A percentile compares a stretch with the other conserved stretches of the same genome.
Conservation (phyloP, 2,113 vertebrate species). For the Albula glossodonta region DNA sequence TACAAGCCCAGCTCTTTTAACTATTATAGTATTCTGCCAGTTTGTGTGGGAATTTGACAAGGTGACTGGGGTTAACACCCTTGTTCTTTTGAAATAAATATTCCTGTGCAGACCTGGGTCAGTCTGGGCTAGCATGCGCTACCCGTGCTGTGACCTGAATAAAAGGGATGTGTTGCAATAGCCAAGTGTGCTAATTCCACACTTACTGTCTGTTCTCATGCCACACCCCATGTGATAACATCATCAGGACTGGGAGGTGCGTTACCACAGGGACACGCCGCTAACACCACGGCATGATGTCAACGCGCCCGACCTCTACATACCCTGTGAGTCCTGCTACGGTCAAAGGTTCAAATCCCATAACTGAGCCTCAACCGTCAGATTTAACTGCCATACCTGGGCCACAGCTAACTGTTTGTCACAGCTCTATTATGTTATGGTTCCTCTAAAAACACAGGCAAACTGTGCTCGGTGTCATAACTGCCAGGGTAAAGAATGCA, state of each 20-base stretch:
- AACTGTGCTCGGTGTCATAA: too few relatives aligned
- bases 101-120: neutral
- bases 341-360: neutral
- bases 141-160: neutral
- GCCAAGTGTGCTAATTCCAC: neutral
- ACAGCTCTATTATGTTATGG: too few relatives aligned
- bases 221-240: neutral
- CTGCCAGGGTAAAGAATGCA: too few relatives aligned
- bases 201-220: neutral
- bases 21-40: too few relatives aligned
- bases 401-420: too few relatives aligned
- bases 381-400: too few relatives aligned
- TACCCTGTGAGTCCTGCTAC: constrained; percentile 72
- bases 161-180: neutral
- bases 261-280: constrained; percentile 80
- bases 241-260: constrained; percentile 83
- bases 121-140: too few relatives aligned
- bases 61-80: too few relatives aligned
- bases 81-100: too few relatives aligned
- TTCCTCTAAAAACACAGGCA: too few relatives aligned
- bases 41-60: too few relatives aligned
- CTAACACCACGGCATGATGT: constrained; percentile 82
- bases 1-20: too few relatives aligned
- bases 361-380: neutral
- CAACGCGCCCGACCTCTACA: constrained; percentile 90